A percentile compares a stretch with the other conserved stretches of the same genome.
Evolutionary conservation across 2,888 invertebrate genomes (phyloP).

Genomic region (Gisinianus flammeolus): DNA sequence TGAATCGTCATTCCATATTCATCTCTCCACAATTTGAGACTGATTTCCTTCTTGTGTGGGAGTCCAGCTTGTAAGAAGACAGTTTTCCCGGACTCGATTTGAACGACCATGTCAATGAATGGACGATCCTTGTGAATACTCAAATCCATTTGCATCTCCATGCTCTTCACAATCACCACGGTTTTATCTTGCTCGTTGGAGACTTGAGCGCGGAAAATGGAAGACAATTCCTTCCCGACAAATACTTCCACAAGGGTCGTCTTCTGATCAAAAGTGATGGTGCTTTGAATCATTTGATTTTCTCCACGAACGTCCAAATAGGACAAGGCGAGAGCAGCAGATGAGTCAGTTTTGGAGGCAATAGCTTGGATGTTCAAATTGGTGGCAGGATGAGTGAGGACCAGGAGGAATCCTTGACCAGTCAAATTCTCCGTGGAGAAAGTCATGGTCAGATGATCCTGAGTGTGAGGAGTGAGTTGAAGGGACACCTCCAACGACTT

Average conservation of each 20-base stretch:
- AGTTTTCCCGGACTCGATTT: slow-evolving; percentile 42
- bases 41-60: slow-evolving; percentile 59
- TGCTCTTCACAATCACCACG: neutral
- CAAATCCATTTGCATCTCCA: slow-evolving; percentile 38
- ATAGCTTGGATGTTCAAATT: slow-evolving; percentile 44
- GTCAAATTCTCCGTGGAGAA: neutral
- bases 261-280: neutral
- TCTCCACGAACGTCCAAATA: slow-evolving; percentile 44
- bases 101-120: slow-evolving; percentile 44
- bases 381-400: slow-evolving; percentile 45
- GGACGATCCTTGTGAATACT: slow-evolving; percentile 46
- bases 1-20: slow-evolving; percentile 57
- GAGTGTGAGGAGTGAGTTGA: slow-evolving; percentile 50
- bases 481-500: slow-evolving; percentile 45
- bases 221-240: neutral
- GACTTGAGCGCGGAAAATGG: neutral
- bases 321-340: slow-evolving; percentile 39
- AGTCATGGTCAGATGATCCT: slow-evolving; percentile 47
- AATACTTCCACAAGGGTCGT: slow-evolving; percentile 13
- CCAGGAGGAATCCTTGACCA: slow-evolving; percentile 21
- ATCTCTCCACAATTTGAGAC: slow-evolving; percentile 55
- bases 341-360: slow-evolving; percentile 10
- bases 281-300: slow-evolving; percentile 17
- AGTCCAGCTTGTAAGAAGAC: slow-evolving; percentile 58
- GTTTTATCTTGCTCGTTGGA: slow-evolving; percentile 11